Evolutionary conservation across 2,888 invertebrate species (phyloP).

Genomic region (Brachypalpus laphriformis): DNA sequence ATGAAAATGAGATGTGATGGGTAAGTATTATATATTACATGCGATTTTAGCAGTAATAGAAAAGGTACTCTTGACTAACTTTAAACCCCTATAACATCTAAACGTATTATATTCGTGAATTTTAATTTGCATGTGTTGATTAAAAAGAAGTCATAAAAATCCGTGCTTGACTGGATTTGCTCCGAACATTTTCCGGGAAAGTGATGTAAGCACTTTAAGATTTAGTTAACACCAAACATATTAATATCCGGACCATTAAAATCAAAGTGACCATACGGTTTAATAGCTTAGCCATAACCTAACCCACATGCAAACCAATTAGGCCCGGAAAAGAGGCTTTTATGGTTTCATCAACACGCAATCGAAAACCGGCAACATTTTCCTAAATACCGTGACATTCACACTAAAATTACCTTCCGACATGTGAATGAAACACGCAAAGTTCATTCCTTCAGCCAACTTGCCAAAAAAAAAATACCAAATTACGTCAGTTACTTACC

Average conservation of each 20-base stretch:
- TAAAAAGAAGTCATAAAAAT: too few relatives aligned
- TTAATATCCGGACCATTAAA: background rate
- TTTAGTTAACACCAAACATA: background rate
- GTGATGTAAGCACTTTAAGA: background rate
- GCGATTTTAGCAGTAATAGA: too few relatives aligned
- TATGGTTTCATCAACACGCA: conserved; percentile 20
- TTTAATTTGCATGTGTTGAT: too few relatives aligned
- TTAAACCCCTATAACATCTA: too few relatives aligned
- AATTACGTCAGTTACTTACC: conserved; percentile 12
- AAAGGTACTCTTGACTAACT: too few relatives aligned
- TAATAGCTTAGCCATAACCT: background rate
- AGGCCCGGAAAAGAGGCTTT: conserved; percentile 1
- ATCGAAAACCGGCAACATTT: background rate
- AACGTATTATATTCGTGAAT: too few relatives aligned
- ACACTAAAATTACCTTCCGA: background rate
- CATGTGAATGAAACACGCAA: background rate
- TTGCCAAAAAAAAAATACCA: background rate
- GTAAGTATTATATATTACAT: too few relatives aligned
- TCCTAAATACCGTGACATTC: background rate
- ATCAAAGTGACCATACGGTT: background rate
- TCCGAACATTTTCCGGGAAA: too few relatives aligned
- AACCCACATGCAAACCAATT: background rate
- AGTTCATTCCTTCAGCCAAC: background rate
- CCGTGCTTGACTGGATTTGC: too few relatives aligned
- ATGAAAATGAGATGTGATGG: too few relatives aligned